Evolutionary conservation across 2,888 invertebrate species (phyloP).

Genomic region (Pasiphila rectangulata): DNA sequence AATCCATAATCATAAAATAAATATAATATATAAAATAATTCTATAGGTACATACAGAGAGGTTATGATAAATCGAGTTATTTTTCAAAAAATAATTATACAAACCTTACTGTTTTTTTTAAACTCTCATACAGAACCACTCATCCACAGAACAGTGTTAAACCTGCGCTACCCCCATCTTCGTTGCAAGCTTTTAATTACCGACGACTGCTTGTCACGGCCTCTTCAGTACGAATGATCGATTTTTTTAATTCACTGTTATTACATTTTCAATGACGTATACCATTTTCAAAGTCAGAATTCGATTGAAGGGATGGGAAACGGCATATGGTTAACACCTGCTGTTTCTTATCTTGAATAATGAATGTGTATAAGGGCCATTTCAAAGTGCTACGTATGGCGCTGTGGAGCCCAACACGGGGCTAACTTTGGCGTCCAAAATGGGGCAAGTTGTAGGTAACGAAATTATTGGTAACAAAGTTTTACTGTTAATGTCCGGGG

Average conservation of each 20-base stretch:
- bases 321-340: slow-evolving; percentile 52
- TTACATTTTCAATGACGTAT: slow-evolving; percentile 63
- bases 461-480: no score
- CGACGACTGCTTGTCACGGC: slow-evolving; percentile 18
- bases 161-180: slow-evolving; percentile 6
- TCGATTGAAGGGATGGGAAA: slow-evolving; percentile 50
- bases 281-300: slow-evolving; percentile 51
- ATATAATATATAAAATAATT: no score
- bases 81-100: not conserved
- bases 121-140: not conserved
- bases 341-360: slow-evolving; percentile 61
- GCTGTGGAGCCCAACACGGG: not conserved
- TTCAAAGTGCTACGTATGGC: not conserved
- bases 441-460: not conserved
- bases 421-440: slow-evolving; percentile 2
- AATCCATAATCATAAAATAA: no score
- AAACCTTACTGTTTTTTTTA: slow-evolving; percentile 12
- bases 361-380: slow-evolving; percentile 52
- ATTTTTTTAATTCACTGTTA: slow-evolving; percentile 55
- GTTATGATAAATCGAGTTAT: no score
- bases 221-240: slow-evolving; percentile 47
- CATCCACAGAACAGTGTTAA: not conserved
- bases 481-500: no score
- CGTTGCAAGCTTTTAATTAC: slow-evolving; percentile 1
- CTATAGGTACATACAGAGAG: no score